These are phyloP conservation scores for Acanthurus lineatus DNA, from an alignment of 2,797 vertebrate genomes.

Conservation along the genomic window DNA sequence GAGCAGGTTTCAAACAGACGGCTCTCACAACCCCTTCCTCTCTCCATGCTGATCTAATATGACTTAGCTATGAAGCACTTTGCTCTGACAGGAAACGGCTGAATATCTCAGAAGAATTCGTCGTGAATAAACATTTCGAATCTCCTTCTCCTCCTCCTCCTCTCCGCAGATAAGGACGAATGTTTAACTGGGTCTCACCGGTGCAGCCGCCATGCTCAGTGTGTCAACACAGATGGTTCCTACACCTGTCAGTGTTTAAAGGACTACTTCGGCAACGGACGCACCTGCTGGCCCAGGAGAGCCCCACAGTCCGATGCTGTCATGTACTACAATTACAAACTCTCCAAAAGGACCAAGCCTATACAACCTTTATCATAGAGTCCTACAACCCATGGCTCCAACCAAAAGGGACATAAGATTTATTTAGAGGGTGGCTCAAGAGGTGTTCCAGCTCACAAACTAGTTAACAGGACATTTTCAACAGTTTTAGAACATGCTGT, in stretches of 20 bases:
- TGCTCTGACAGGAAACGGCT: slow-evolving; percentile 8
- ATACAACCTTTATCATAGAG: slow-evolving; percentile 28
- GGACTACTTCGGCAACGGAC: slow-evolving; percentile 74
- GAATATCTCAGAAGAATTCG: neutral
- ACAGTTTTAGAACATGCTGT: slow-evolving; percentile 8
- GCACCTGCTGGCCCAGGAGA: slow-evolving; percentile 80
- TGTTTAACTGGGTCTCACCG: slow-evolving; percentile 79
- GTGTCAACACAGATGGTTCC: slow-evolving; percentile 82
- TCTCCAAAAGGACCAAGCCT: slow-evolving; percentile 73
- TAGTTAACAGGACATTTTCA: slow-evolving; percentile 2
- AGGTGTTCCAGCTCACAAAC: slow-evolving; percentile 4
- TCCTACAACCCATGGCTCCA: slow-evolving; percentile 3
- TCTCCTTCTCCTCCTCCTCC: slow-evolving; percentile 11
- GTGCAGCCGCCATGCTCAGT: slow-evolving; percentile 79
- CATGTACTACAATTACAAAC: slow-evolving; percentile 82
- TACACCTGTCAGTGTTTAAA: slow-evolving; percentile 81
- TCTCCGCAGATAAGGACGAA: slow-evolving; percentile 79
- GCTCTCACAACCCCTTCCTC: slow-evolving; percentile 24
- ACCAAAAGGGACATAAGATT: neutral
- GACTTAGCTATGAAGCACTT: slow-evolving; percentile 19
- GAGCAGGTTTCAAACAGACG: slow-evolving; percentile 56
- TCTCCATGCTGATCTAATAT: neutral
- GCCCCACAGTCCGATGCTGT: slow-evolving; percentile 68
- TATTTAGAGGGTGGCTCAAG: neutral
- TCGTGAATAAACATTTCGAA: slow-evolving; percentile 22